Conservation (phyloP, 1,140 invertebrate species). For the Saccostrea glomerata region DNA sequence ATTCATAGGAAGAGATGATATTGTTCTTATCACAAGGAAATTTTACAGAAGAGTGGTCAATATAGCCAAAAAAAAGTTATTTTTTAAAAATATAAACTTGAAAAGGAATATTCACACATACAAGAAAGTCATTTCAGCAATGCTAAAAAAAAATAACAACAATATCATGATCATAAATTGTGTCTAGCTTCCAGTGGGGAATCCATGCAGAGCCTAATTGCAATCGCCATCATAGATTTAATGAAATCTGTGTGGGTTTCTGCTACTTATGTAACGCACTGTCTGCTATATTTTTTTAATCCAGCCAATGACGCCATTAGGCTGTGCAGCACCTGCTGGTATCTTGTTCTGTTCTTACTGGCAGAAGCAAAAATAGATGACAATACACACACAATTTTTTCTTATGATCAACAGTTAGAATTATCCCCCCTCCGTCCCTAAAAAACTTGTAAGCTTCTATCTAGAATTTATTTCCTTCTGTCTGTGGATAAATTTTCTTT, state of each 20-base stretch:
- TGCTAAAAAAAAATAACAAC: constrained; percentile 10
- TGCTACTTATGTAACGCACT: constrained; percentile 31
- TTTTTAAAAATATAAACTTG: too few relatives aligned
- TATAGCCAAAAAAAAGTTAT: too few relatives aligned
- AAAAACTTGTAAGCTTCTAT: background rate
- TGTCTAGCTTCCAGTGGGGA: constrained; percentile 24
- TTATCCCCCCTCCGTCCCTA: background rate
- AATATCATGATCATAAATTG: constrained; percentile 20
- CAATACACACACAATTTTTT: background rate
- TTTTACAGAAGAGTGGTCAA: too few relatives aligned
- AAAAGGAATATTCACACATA: background rate
- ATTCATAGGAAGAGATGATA: too few relatives aligned
- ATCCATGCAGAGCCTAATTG: constrained; percentile 30
- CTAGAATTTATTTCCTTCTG: background rate
- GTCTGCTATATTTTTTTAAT: constrained; percentile 30
- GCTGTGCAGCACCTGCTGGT: constrained; percentile 11
- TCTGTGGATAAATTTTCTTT: background rate
- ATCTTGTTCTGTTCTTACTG: constrained; percentile 27
- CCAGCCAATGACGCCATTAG: constrained; percentile 32
- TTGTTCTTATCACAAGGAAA: too few relatives aligned
- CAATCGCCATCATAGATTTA: constrained; percentile 38
- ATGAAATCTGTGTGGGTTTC: constrained; percentile 35
- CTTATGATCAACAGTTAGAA: constrained; percentile 23
- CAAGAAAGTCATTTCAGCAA: background rate
- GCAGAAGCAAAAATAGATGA: constrained; percentile 34